These are phyloP conservation scores for Bombus turneri DNA, from an alignment of 1,140 invertebrate genomes.

Conservation along the genomic window DNA sequence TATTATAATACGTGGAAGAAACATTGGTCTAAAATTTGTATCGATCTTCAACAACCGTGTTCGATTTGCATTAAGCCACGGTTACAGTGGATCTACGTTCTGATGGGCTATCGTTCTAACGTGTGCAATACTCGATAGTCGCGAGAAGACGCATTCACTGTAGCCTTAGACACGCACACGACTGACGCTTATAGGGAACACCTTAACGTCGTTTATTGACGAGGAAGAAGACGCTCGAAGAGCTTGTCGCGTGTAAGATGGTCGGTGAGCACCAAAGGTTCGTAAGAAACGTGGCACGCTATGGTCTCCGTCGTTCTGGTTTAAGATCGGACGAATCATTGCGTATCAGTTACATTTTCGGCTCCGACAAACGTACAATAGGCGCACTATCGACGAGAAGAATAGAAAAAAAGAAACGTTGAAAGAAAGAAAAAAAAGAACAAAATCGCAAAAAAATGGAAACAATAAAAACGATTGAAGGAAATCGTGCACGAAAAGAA, in stretches of 20 bases:
- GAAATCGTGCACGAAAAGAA: neutral
- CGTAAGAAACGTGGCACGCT: neutral
- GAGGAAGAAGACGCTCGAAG: too few relatives aligned
- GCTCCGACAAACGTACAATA: constrained; percentile 58
- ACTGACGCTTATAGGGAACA: neutral
- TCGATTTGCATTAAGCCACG: too few relatives aligned
- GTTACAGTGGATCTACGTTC: neutral
- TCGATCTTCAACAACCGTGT: too few relatives aligned
- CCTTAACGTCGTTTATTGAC: neutral
- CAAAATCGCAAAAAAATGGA: neutral
- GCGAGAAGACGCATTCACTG: neutral
- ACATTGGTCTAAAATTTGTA: neutral
- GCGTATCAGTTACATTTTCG: constrained; percentile 44
- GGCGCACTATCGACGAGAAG: constrained; percentile 48
- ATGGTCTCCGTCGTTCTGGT: constrained; percentile 46
- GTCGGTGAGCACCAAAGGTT: neutral
- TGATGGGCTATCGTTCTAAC: too few relatives aligned
- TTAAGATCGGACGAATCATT: constrained; percentile 51
- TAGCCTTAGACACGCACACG: neutral
- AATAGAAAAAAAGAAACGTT: neutral
- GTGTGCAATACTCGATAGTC: neutral
- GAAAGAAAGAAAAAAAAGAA: neutral
- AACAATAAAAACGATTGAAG: neutral
- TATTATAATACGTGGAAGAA: neutral
- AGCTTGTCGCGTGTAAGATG: neutral